Evolutionary conservation across 2,797 vertebrate species (phyloP), one percentile per base, ranked within the genome.

Genomic region (Furcifer pardalis): DNA sequence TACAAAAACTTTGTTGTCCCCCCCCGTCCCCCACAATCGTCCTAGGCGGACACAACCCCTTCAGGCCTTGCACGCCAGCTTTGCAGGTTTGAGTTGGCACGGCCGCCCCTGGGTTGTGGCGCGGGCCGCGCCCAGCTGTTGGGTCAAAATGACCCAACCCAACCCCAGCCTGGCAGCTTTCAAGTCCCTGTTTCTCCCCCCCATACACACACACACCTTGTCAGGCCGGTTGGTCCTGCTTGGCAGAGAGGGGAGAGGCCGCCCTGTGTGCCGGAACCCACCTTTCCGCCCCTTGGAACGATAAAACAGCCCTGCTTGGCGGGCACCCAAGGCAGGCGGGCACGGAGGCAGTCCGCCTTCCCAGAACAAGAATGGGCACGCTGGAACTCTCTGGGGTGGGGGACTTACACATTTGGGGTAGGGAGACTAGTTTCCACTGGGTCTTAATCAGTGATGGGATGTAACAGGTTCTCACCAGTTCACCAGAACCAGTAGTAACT

Each of bases 161-260:
- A 46, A 32, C 81, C n/a, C 21, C 8, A 25, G 63, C 82, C 81
- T 92, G 84, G 89, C 83, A 59, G 90, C 90, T 89, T n/a, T n/a
- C n/a, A n/a, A n/a, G n/a, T n/a, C 30, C 44, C 73, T 32, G 10
- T 30, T n/a, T 59, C 23, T 32, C 32, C 8, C 52, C 46, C n/a
- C 65, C 65, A n/a, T n/a, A 6, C 32, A 15, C 10, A 3, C 4
- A 15, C 30, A 6, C n/a, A 21, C 49, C 74, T 56, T 49, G 95
- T 92, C 91, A 46, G 91, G 95, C 95, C 94, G 95, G 95, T 96
- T 89, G 79, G 94, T 93, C 95, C 93, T 95, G 95, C 94, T 95
- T 85, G 84, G 93, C 95, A 92, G 93, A 91, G 93, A 94, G 92
- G 95, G 95, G 94, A 92, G 94, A 88, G 92, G 88, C 91, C 90